phyloP scores from a whole-genome alignment of 2,797 vertebrate species.

The Lagodon rhomboides region DNA sequence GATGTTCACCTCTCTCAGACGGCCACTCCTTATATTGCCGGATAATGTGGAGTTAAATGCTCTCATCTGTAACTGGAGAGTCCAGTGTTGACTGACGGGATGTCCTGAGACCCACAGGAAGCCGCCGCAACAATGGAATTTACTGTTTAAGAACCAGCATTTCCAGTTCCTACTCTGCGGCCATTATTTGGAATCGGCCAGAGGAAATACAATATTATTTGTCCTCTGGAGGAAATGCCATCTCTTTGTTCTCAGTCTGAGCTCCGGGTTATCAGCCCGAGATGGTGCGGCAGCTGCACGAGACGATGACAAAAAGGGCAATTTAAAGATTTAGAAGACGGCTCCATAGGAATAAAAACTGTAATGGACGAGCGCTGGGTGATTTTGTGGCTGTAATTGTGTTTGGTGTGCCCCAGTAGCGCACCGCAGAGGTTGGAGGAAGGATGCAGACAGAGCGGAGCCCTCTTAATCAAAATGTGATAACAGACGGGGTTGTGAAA shows the following conservation, averaged over 20 bases:
- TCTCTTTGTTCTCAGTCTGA: conserved; percentile 59
- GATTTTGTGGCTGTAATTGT: conserved; percentile 23
- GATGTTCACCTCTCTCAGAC: conserved; percentile 56
- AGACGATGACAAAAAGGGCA: conserved; percentile 7
- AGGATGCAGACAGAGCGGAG: conserved; percentile 51
- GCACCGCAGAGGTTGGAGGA: conserved; percentile 23
- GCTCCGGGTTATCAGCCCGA: conserved; percentile 35
- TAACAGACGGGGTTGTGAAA: conserved; percentile 43
- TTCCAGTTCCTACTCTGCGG: conserved; percentile 79
- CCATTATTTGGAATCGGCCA: conserved; percentile 73
- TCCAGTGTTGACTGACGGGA: conserved; percentile 77
- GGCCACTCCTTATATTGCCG: conserved; percentile 46
- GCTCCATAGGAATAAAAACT: background rate
- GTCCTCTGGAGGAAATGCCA: conserved; percentile 68
- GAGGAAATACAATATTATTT: conserved; percentile 81
- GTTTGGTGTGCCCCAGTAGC: conserved; percentile 24
- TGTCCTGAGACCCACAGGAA: conserved; percentile 82
- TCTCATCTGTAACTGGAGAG: conserved; percentile 78
- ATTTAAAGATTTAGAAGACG: conserved; percentile 13
- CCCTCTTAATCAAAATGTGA: conserved; percentile 57
- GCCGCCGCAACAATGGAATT: conserved; percentile 80
- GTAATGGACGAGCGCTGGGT: conserved; percentile 1
- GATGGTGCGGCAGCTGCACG: conserved; percentile 9
- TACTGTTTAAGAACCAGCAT: conserved; percentile 80
- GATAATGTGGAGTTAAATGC: conserved; percentile 74